phyloP scores from a whole-genome alignment of 2,888 invertebrate species.

The Erebia ligea region DNA sequence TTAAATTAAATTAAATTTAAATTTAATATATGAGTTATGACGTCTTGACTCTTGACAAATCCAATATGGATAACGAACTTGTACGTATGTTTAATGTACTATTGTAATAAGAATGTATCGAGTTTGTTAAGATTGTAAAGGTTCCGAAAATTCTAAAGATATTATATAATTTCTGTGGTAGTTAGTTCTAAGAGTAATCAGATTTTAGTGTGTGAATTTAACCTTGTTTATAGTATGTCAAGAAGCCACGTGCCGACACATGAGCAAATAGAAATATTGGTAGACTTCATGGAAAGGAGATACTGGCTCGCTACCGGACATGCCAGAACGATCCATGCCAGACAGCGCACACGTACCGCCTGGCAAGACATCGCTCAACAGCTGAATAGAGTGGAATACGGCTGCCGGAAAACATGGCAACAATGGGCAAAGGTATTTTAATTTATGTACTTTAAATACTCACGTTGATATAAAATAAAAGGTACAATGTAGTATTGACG shows the following conservation, averaged over 20 bases:
- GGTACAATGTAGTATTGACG: too few species aligned
- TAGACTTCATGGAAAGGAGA: slow-evolving; percentile 12
- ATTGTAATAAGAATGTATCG: too few species aligned
- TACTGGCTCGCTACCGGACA: slow-evolving; percentile 15
- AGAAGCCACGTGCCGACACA: slow-evolving; percentile 8
- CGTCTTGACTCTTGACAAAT: too few species aligned
- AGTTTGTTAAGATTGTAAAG: too few species aligned
- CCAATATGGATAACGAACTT: too few species aligned
- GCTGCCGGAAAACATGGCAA: slow-evolving; percentile 19
- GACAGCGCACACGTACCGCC: slow-evolving; percentile 6
- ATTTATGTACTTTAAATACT: too few species aligned
- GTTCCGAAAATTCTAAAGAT: too few species aligned
- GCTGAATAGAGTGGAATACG: slow-evolving; percentile 6
- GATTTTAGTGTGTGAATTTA: background rate
- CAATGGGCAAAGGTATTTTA: slow-evolving; percentile 21
- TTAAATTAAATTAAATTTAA: too few species aligned
- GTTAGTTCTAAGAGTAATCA: background rate
- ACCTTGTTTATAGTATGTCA: slow-evolving; percentile 15
- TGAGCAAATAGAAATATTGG: slow-evolving; percentile 13
- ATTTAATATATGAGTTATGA: too few species aligned
- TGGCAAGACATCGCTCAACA: slow-evolving; percentile 12
- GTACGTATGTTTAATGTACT: too few species aligned
- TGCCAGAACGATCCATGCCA: slow-evolving; percentile 8
- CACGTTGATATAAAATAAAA: background rate
- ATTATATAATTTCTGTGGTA: background rate